Evolutionary conservation across 2,113 vertebrate genomes (phyloP).

Genomic region (Girardinichthys multiradiatus): DNA sequence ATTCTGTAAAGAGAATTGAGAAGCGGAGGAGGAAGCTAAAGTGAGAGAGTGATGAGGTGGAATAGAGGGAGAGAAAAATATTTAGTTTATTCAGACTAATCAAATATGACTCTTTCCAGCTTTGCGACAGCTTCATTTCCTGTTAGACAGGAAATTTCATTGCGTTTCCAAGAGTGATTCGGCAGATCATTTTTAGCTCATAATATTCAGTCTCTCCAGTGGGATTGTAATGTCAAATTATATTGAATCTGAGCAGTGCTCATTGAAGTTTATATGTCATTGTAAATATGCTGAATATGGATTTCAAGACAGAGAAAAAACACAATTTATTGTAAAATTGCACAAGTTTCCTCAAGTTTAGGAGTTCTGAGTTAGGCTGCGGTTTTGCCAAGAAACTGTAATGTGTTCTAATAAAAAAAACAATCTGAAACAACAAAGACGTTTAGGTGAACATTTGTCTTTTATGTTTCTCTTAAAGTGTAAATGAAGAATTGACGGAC

Average conservation of each 20-base stretch:
- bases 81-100: constrained; percentile 52
- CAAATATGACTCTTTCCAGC: constrained; percentile 54
- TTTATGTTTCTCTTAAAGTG: too few relatives aligned
- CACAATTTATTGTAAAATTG: neutral
- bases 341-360: neutral
- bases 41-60: constrained; percentile 20
- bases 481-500: too few relatives aligned
- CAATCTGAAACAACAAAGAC: too few relatives aligned
- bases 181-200: constrained; percentile 58
- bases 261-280: constrained; percentile 6
- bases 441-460: too few relatives aligned
- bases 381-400: too few relatives aligned
- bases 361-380: neutral
- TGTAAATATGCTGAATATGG: constrained; percentile 24
- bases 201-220: constrained; percentile 31
- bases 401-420: too few relatives aligned
- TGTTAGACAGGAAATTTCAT: constrained; percentile 69
- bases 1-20: constrained; percentile 4
- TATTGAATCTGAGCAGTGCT: constrained; percentile 39
- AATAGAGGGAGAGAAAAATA: constrained; percentile 30
- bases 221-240: constrained; percentile 47
- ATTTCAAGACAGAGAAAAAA: constrained; percentile 3
- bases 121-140: constrained; percentile 75
- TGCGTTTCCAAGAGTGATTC: constrained; percentile 58
- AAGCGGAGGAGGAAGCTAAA: neutral